A percentile compares a stretch with the other conserved stretches of the same genome.
phyloP scores from a whole-genome alignment of 1,140 invertebrate species.

The Heliconius eleuchia region DNA sequence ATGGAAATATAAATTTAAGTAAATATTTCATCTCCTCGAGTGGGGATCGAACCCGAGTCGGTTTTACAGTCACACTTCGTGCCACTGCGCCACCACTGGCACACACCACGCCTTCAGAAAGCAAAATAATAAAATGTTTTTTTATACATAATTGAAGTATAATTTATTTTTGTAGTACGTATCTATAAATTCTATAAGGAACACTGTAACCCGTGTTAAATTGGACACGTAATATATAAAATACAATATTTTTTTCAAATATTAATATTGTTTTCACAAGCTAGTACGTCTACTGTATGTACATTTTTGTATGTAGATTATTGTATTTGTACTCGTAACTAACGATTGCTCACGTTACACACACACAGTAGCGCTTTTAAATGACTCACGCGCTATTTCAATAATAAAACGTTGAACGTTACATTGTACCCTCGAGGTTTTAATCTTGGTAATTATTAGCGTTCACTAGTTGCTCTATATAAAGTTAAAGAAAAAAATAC shows the following conservation, averaged over 20 bases:
- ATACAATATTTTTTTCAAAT: not conserved
- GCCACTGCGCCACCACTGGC: too few species aligned
- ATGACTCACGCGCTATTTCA: slow-evolving; percentile 27
- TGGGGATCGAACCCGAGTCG: too few species aligned
- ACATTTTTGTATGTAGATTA: not conserved
- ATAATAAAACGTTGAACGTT: slow-evolving; percentile 26
- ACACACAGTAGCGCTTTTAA: slow-evolving; percentile 15
- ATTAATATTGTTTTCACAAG: not conserved
- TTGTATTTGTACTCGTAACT: not conserved
- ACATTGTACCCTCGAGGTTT: slow-evolving; percentile 28
- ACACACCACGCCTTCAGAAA: too few species aligned
- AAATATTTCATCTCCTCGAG: too few species aligned
- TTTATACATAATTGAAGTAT: not conserved
- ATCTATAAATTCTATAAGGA: not conserved
- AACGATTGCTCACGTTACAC: slow-evolving; percentile 9
- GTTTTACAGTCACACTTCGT: too few species aligned
- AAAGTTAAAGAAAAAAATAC: slow-evolving; percentile 20
- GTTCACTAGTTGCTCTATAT: slow-evolving; percentile 34
- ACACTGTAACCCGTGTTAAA: not conserved
- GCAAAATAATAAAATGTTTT: not conserved
- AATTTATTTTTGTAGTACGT: not conserved
- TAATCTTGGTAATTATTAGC: slow-evolving; percentile 46
- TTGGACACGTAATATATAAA: slow-evolving; percentile 6
- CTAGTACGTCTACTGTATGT: not conserved
- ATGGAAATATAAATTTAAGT: too few species aligned